Conservation (phyloP, 2,888 invertebrate genomes). For the Ptilodon capucinus region DNA sequence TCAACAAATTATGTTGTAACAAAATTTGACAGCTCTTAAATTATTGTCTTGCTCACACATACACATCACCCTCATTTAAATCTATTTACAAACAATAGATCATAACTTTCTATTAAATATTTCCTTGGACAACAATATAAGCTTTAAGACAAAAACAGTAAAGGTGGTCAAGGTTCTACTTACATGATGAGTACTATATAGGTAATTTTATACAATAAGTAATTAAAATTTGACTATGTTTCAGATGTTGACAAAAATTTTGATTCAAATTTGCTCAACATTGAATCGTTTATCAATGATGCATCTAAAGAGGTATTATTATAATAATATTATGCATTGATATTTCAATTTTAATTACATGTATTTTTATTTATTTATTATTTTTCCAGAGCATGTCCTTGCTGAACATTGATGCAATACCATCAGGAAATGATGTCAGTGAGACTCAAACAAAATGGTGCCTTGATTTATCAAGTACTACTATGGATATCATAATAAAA, state of each 20-base stretch:
- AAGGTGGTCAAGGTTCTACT: too few species aligned
- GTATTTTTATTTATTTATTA: background rate
- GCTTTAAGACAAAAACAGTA: too few species aligned
- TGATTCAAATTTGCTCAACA: constrained; percentile 44
- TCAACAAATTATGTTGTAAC: background rate
- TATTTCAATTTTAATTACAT: background rate
- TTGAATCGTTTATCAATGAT: constrained; percentile 60
- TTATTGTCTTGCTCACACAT: too few species aligned
- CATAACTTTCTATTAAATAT: too few species aligned
- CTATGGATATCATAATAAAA: constrained; percentile 45
- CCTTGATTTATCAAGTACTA: constrained; percentile 46
- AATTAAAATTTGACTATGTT: constrained; percentile 10
- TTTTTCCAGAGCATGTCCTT: constrained; percentile 24
- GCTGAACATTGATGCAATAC: constrained; percentile 10
- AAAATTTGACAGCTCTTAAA: too few species aligned
- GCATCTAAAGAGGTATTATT: constrained; percentile 43
- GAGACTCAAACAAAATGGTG: constrained; percentile 47
- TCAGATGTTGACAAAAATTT: constrained; percentile 41
- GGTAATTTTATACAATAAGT: too few species aligned
- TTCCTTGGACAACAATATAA: too few species aligned
- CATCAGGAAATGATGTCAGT: constrained; percentile 18
- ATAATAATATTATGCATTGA: too few species aligned
- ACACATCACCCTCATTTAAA: too few species aligned
- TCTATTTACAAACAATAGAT: too few species aligned
- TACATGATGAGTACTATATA: too few species aligned